These are phyloP conservation scores for Neoitamus cyanurus DNA, from an alignment of 2,888 invertebrate species.

Conservation along the genomic window DNA sequence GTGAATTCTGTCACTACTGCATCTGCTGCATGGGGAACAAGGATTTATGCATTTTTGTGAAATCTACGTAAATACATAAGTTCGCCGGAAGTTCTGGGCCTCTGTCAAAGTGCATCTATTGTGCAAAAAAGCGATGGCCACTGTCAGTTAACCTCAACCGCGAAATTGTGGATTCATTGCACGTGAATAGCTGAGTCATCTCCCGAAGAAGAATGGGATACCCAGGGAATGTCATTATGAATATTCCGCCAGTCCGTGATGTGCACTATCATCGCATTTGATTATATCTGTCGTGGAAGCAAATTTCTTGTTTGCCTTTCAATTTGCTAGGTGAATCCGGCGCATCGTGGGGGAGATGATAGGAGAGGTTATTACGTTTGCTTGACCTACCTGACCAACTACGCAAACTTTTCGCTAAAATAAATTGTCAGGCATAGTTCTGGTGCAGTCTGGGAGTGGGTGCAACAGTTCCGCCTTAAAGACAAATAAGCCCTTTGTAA, in stretches of 20 bases:
- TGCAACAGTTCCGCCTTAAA: background rate
- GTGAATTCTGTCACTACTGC: constrained; percentile 3
- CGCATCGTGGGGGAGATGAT: background rate
- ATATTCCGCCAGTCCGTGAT: background rate
- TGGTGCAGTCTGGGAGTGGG: background rate
- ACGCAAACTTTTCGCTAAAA: background rate
- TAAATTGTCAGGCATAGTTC: background rate
- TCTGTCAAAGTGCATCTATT: background rate
- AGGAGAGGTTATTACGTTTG: background rate
- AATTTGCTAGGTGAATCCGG: background rate
- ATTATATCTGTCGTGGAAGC: background rate
- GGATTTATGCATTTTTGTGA: background rate
- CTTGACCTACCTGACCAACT: background rate
- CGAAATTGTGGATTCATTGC: constrained; percentile 1
- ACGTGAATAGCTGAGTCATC: background rate
- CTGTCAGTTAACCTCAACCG: background rate
- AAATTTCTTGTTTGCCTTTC: background rate
- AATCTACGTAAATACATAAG: background rate
- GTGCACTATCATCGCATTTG: background rate
- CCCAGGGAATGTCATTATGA: background rate
- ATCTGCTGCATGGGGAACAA: background rate
- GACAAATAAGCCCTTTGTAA: background rate
- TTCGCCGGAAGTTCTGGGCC: background rate
- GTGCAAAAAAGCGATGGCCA: background rate
- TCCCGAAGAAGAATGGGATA: background rate